Percentiles rank a stretch among this genome's conserved stretches.
phyloP scores from a whole-genome alignment of 2,797 vertebrate species.

The Anisognathus igniventris region DNA sequence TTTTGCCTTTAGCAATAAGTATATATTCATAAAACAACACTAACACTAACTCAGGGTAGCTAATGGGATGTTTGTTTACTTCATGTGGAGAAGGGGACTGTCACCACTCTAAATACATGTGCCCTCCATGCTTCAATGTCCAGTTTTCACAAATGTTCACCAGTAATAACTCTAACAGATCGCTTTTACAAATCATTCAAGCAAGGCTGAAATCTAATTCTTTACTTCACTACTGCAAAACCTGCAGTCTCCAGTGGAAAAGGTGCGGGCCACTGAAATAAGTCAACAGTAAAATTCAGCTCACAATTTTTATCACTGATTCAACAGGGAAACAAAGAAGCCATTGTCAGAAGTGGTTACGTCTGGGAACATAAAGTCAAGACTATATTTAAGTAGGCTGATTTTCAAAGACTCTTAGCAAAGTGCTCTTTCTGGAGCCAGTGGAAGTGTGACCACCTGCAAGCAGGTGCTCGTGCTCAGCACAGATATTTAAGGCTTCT shows the following conservation, averaged over 20 bases:
- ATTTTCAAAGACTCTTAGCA: slow-evolving; percentile 3
- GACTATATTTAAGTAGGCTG: background rate
- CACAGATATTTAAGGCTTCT: background rate
- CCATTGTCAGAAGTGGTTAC: slow-evolving; percentile 25
- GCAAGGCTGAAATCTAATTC: background rate
- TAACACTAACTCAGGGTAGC: background rate
- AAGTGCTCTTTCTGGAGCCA: background rate
- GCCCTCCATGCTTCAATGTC: background rate
- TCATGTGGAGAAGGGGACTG: background rate
- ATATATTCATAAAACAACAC: background rate
- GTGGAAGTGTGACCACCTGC: slow-evolving; percentile 17
- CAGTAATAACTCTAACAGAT: background rate
- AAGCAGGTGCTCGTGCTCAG: background rate
- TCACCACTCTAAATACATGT: background rate
- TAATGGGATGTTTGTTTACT: background rate
- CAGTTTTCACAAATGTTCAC: background rate
- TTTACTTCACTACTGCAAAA: background rate
- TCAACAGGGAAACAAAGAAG: slow-evolving; percentile 57
- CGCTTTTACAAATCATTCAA: background rate
- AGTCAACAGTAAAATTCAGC: slow-evolving; percentile 43
- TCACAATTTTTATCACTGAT: slow-evolving; percentile 37
- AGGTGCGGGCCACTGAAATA: background rate
- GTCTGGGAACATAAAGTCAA: slow-evolving; percentile 18
- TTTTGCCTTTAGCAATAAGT: background rate
- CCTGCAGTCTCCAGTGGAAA: background rate